These are phyloP conservation scores for Megalonaias nervosa DNA, from an alignment of 1,140 invertebrate species.

Conservation along the genomic window DNA sequence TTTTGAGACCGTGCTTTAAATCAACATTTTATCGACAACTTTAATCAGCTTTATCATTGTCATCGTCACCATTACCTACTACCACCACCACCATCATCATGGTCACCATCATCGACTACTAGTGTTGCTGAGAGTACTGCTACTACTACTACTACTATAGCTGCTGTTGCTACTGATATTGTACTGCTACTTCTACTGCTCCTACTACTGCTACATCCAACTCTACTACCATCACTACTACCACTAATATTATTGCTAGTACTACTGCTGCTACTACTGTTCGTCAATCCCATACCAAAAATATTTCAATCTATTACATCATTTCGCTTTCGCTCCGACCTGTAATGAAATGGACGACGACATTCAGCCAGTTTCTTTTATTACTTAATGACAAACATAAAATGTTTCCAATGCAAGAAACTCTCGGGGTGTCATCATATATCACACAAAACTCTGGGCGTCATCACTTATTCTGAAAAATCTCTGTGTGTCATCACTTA, in stretches of 20 bases:
- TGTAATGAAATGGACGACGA: too few relatives aligned
- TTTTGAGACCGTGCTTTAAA: too few relatives aligned
- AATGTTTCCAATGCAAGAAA: too few relatives aligned
- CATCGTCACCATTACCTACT: not conserved
- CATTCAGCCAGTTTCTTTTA: too few relatives aligned
- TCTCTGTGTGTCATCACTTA: too few relatives aligned
- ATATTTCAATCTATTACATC: too few relatives aligned
- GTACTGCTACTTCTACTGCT: not conserved
- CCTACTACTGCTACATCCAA: not conserved
- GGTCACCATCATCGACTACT: slow-evolving; percentile 1
- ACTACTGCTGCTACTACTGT: slow-evolving; percentile 1
- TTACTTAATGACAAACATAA: too few relatives aligned
- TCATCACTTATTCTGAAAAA: too few relatives aligned
- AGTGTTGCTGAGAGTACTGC: not conserved
- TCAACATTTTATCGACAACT: not conserved
- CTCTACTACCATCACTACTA: not conserved
- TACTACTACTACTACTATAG: slow-evolving; percentile 5
- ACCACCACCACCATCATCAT: not conserved
- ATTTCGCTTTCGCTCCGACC: too few relatives aligned
- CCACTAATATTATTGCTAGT: not conserved
- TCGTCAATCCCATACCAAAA: not conserved
- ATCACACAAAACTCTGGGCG: too few relatives aligned
- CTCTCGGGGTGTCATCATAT: too few relatives aligned
- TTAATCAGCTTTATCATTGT: not conserved
- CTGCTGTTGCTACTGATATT: not conserved